Base-by-base conservation (phyloP, 2,888 invertebrate species). In the Doris montereyensis region DNA sequence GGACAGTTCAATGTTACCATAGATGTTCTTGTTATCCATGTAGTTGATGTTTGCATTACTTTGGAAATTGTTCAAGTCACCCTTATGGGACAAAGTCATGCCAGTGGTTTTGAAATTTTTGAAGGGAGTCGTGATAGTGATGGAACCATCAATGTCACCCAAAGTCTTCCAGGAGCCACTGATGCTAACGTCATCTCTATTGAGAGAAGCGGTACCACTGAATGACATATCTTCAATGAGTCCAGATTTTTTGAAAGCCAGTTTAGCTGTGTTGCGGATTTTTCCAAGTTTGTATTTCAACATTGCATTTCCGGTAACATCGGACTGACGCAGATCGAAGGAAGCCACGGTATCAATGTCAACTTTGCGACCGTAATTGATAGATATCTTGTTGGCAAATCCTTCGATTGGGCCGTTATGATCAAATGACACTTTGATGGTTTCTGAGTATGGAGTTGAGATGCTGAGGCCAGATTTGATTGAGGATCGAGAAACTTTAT, bases 1-100 rank as follows among this genome's bases (percentile, higher is more conserved):
- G 35, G 67, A 13, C 21, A 79, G n/a, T 52, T 74, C 79, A n/a
- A 79, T 28, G 60, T 79, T 79, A 3, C 75, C 75, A 17, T 70
- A 60, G 75, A 79, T 70, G 75, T 70, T 41, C 32, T 68, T 75
- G 75, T 70, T 58, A 58, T 75, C 75, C 79, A 79, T 79, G 79
- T 79, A 79, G 26, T 74, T 34, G 2, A 74, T 57, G 41, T 35
- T 62, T 28, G 62, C 57, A 21, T 5, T 62, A 32, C 67, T 60
- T 0, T 41, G 62, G 74, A 74, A 60, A n/a, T 74, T 32, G 17
- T 26, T 30, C 1, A 74, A 5, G 21, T 74, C 58, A 17, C 74
- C 74, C 57, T 8, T 8, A 52, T 74, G 74, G 24, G 70, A 67
- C 21, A 80, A 8, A 13, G 35, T 35, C 17, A 41, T 17, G 13